Conservation (phyloP, 2,888 invertebrate genomes). For the Mythimna vitellina region DNA sequence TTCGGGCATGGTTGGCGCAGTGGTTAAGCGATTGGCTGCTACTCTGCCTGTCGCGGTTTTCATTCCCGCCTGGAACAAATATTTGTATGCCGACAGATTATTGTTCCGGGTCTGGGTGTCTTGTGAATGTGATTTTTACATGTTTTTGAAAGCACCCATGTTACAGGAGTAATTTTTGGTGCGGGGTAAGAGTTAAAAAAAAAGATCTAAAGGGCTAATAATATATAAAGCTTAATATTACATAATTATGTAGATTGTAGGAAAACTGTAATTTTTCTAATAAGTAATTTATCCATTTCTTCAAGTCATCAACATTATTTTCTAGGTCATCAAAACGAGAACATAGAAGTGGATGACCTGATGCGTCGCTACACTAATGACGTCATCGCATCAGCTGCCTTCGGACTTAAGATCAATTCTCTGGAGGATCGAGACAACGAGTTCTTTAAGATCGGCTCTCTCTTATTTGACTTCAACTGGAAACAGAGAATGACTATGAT, state of each 20-base stretch:
- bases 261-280: neutral
- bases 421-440: conserved; percentile 88
- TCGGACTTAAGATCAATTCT: conserved; percentile 90
- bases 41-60: no score
- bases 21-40: no score
- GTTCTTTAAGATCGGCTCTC: conserved; percentile 82
- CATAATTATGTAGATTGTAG: neutral
- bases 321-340: conserved; percentile 70
- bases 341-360: conserved; percentile 84
- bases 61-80: no score
- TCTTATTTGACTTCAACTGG: conserved; percentile 68
- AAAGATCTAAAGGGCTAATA: no score
- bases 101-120: no score
- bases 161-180: no score
- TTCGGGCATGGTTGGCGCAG: no score
- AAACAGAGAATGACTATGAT: conserved; percentile 68
- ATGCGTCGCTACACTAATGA: conserved; percentile 90
- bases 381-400: conserved; percentile 90
- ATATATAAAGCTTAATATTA: no score
- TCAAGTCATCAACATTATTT: neutral
- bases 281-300: neutral
- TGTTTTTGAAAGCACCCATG: no score
- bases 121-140: no score
- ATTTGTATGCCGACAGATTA: no score
- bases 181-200: no score